phyloP scores from a whole-genome alignment of 92 coral and sea anemone species.

The Isaurus tuberculatus region DNA sequence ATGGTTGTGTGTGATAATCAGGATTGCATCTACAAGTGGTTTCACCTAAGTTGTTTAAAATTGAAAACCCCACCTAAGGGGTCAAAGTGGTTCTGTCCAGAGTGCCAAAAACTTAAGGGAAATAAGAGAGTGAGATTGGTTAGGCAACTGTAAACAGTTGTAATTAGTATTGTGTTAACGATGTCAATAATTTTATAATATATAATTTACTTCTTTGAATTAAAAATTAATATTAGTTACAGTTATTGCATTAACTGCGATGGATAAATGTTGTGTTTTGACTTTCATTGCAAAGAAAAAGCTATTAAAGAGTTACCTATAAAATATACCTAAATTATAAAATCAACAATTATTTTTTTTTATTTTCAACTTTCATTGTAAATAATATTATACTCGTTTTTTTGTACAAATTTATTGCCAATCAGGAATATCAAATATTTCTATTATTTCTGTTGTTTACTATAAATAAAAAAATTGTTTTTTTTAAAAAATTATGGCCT shows the following conservation, averaged over 20 bases:
- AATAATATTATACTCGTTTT: not conserved
- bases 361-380: not conserved
- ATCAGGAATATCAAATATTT: not conserved
- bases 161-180: too few relatives aligned
- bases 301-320: not conserved
- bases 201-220: not conserved
- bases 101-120: slow-evolving; percentile 43
- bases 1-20: slow-evolving; percentile 66
- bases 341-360: not conserved
- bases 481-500: not conserved
- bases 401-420: not conserved
- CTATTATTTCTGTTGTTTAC: too few relatives aligned
- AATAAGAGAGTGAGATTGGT: not conserved
- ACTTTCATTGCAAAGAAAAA: not conserved
- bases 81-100: slow-evolving; percentile 51
- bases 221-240: not conserved
- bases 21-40: slow-evolving; percentile 54
- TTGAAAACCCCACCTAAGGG: slow-evolving; percentile 57
- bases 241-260: not conserved
- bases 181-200: not conserved
- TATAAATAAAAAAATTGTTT: not conserved
- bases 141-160: not conserved
- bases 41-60: slow-evolving; percentile 52
- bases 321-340: not conserved
- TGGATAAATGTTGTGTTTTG: not conserved